Evolutionary conservation across 1,140 invertebrate species (phyloP), one percentile per base, ranked within the genome.

Genomic region (Cydia amplana): DNA sequence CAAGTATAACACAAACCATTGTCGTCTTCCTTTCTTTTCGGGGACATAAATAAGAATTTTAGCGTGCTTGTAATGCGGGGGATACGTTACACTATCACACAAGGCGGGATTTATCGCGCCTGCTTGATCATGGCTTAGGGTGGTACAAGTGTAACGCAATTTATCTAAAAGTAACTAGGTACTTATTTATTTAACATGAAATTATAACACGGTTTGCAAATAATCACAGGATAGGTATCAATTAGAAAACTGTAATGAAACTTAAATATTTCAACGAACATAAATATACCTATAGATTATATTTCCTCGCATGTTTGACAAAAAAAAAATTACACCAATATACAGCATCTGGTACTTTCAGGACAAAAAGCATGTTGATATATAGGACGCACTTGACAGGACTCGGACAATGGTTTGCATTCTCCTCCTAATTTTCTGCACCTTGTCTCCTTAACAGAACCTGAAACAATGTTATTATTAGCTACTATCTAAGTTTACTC

Each of bases 381-480:
- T 3, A 80, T 20, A 4, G 83, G 63, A 16, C 72, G 49, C 0
- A 74, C 75, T 64, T 79, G 79, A 74, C 82, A 85, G 20, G 67
- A 81, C 14, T 74, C 18, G 2, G 64, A 72, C 9, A 43, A 49
- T 18, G 78, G 73, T 12, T 82, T 65, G 49, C 85, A 87, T 3
- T 67, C 64, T 0, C 85, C 84, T 7, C 84, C 84, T 10, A 73
- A 75, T 16, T 80, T 83, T 0, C 20, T 20, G 64, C 85, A 87
- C 5, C 84, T 51, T 0, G 78, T 83, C 65, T 85, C 85, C 64
- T 83, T 85, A 43, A 81, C 55, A 4, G 84, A 87, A 28, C 82
- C 85, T 87, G 80, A 51, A 85, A 87, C 65, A 74, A 51, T 43
- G 51, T 43, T 43, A 12, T 43, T 12, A 43, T 43, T 43, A 43